These are phyloP conservation scores for Taenioides sp. DNA, from an alignment of 2,797 vertebrate genomes.

Conservation along the genomic window DNA sequence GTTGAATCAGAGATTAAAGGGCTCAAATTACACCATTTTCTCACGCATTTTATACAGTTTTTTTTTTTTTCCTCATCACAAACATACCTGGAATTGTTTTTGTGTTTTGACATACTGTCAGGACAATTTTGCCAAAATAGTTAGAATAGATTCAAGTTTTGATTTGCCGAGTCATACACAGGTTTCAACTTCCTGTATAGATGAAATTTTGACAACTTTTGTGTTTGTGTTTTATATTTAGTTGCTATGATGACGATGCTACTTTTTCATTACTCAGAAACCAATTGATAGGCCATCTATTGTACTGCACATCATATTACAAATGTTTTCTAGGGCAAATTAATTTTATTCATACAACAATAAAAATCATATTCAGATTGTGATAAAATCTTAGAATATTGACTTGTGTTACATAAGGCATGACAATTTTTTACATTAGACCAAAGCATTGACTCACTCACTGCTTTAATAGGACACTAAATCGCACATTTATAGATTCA, in stretches of 20 bases:
- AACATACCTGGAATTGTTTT: too few species aligned
- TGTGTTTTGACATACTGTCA: too few species aligned
- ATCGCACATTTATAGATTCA: conserved; percentile 38
- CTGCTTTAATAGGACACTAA: conserved; percentile 41
- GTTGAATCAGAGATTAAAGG: too few species aligned
- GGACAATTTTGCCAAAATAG: too few species aligned
- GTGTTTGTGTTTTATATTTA: too few species aligned
- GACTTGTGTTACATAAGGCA: conserved; percentile 21
- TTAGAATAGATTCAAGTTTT: too few species aligned
- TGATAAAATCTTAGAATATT: conserved; percentile 30
- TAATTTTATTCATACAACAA: conserved; percentile 6
- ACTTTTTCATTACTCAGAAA: not conserved
- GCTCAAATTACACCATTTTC: too few species aligned
- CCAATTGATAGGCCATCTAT: not conserved
- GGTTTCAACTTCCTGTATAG: too few species aligned
- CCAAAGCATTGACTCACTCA: conserved; percentile 33
- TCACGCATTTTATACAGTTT: too few species aligned
- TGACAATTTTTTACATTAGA: conserved; percentile 36
- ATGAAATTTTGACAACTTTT: too few species aligned
- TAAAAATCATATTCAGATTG: conserved; percentile 54
- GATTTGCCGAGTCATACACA: too few species aligned
- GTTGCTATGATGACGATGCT: not conserved
- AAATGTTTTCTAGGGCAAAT: not conserved
- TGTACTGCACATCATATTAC: not conserved
- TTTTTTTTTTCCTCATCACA: too few species aligned